These are phyloP conservation scores for Siderastrea siderea DNA, from an alignment of 92 coral and sea anemone species.

Conservation along the genomic window DNA sequence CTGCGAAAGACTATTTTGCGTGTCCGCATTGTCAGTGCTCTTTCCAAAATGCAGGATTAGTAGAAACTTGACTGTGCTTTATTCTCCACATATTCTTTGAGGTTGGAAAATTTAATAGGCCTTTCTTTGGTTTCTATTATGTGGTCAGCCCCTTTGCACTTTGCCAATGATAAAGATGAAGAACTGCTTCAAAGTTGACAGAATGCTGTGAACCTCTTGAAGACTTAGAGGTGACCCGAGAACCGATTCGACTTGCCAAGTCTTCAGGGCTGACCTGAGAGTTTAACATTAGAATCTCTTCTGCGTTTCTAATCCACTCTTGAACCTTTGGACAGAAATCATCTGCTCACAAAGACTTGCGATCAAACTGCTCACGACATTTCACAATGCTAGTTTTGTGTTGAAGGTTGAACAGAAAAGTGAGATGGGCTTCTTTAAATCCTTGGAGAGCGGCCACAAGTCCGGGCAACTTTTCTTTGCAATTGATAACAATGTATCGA, in stretches of 20 bases:
- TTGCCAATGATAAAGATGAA: background rate
- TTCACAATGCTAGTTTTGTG: background rate
- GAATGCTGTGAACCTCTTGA: constrained; percentile 12
- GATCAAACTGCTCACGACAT: constrained; percentile 19
- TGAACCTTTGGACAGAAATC: background rate
- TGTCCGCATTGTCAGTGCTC: too few relatives aligned
- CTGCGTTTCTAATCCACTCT: constrained; percentile 18
- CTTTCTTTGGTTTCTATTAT: too few relatives aligned
- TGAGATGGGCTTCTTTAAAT: too few relatives aligned
- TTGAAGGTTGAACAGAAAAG: background rate
- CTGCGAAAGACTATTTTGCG: too few relatives aligned
- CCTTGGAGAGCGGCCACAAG: too few relatives aligned
- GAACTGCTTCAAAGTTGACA: background rate
- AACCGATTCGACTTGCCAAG: constrained; percentile 18
- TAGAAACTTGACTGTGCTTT: too few relatives aligned
- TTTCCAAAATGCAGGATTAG: too few relatives aligned
- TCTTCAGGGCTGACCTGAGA: constrained; percentile 14
- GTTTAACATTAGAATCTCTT: background rate
- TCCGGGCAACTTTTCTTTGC: too few relatives aligned
- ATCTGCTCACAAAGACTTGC: background rate
- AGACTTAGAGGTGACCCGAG: background rate
- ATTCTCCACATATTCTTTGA: too few relatives aligned
- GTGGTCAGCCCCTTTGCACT: too few relatives aligned
- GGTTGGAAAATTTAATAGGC: too few relatives aligned
- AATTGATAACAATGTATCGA: too few relatives aligned